phyloP scores from a whole-genome alignment of 2,888 invertebrate genomes.

The Drosophila aldrichi region DNA sequence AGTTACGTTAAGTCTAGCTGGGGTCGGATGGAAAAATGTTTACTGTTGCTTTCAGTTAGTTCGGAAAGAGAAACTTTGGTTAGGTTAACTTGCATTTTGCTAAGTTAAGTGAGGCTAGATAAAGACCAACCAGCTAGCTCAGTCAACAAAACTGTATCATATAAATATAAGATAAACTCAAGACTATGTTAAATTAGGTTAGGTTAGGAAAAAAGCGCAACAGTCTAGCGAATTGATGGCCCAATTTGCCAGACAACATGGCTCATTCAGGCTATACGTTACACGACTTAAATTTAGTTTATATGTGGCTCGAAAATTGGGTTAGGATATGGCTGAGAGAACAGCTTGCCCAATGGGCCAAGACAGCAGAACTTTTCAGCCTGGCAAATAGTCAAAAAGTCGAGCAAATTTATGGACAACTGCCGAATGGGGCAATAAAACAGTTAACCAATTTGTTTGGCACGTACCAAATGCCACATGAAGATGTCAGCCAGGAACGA shows the following conservation, averaged over 20 bases:
- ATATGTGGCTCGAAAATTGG: neutral
- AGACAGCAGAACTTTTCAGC: neutral
- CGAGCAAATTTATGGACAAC: constrained; percentile 20
- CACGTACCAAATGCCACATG: constrained; percentile 35
- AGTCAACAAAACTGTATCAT: neutral
- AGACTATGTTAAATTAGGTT: neutral
- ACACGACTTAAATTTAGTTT: neutral
- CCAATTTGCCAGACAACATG: neutral
- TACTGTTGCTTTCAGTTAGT: no score
- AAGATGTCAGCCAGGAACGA: constrained; percentile 28
- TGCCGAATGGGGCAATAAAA: constrained; percentile 39
- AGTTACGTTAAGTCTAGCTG: no score
- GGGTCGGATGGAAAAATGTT: no score
- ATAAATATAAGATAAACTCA: neutral
- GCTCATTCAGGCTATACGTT: neutral
- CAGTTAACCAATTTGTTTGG: constrained; percentile 48
- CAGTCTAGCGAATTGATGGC: neutral
- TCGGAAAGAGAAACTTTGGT: no score
- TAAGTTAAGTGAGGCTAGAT: no score
- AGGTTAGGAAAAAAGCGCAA: neutral
- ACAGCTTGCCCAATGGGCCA: neutral
- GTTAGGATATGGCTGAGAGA: neutral
- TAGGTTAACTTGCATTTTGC: no score
- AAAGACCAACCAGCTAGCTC: no score
- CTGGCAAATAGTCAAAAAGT: constrained; percentile 17